phyloP scores from a whole-genome alignment of 2,888 invertebrate species.

The Cantharis nigra region DNA sequence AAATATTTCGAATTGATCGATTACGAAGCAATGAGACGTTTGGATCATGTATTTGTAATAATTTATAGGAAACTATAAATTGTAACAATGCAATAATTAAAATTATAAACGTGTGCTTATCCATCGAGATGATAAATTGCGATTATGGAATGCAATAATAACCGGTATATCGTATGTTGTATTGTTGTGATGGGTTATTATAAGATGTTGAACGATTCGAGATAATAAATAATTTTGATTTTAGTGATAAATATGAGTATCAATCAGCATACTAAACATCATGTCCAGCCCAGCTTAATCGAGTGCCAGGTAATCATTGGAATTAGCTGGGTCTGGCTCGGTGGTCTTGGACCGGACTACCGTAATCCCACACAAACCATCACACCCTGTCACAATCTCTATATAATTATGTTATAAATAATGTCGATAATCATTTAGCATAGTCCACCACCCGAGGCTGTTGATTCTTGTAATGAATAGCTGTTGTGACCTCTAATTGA shows the following conservation, averaged over 20 bases:
- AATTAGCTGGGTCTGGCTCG: slow-evolving; percentile 61
- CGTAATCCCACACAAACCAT: slow-evolving; percentile 54
- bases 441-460: slow-evolving; percentile 41
- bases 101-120: slow-evolving; percentile 2
- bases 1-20: background rate
- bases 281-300: slow-evolving; percentile 46
- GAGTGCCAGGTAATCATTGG: slow-evolving; percentile 60
- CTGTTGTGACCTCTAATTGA: slow-evolving; percentile 52
- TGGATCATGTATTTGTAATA: background rate
- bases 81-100: background rate
- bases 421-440: slow-evolving; percentile 53
- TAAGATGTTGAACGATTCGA: slow-evolving; percentile 33
- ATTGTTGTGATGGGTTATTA: slow-evolving; percentile 38
- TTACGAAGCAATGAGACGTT: background rate
- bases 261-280: slow-evolving; percentile 41
- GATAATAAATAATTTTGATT: slow-evolving; percentile 38
- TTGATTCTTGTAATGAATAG: slow-evolving; percentile 42
- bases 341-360: slow-evolving; percentile 57
- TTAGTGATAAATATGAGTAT: slow-evolving; percentile 42
- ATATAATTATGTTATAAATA: slow-evolving; percentile 59
- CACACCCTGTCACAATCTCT: slow-evolving; percentile 56
- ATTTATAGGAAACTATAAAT: background rate
- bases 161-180: slow-evolving; percentile 33
- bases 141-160: slow-evolving; percentile 30
- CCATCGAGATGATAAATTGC: slow-evolving; percentile 16